Base-by-base conservation (phyloP, 2,113 vertebrate genomes). In the Glaucidium brasilianum region DNA sequence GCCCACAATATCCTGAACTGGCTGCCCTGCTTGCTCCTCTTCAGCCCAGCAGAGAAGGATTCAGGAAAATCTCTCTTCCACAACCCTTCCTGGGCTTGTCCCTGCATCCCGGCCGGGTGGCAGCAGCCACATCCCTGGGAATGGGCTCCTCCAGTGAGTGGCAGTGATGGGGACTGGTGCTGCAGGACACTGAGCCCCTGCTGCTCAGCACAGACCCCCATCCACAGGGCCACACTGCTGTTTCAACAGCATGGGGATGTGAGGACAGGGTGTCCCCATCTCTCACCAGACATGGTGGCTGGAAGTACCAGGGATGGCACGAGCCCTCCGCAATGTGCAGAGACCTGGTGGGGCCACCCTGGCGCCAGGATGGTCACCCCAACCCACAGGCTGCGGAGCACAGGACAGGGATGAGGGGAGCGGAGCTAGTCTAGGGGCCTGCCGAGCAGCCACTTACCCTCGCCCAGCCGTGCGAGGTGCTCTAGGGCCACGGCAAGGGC, bases 401-500 rank as follows among this genome's bases (percentile, higher is more conserved):
- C 62, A 37, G 41, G 43, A 84, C 3, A 2, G 47, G 35, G 7
- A 12, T 5, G 11, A 66, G 30, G 32, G 67, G 53, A 90, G 53
- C 66, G 59, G 85, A 58, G 29, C 96, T 95, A 95, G 8, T 95
- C 85, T 96, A 94, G 77, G 52, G 76, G 47, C 96, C 5, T 26
- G 91, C 75, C 1, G 1, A 85, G 68, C 4, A 4, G 93, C 90
- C 81, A 97, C 97, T 97, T 97, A 97, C 96, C 97, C 95, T 92
- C 41, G 41, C 91, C 91, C 1, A 10, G 94, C 89, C 2, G 10
- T 12, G 60, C 6, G 21, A 97, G 94, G 85, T 95, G 95, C 71
- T 96, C 97, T 97, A 92, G 53, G 72, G 87, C 85, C 82, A 94
- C 29, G 1, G 80, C 16, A 0, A 85, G 87, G 80, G 88, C 37